Base-by-base conservation (phyloP, 1,140 invertebrate genomes). In the Drosophila ironensis region DNA sequence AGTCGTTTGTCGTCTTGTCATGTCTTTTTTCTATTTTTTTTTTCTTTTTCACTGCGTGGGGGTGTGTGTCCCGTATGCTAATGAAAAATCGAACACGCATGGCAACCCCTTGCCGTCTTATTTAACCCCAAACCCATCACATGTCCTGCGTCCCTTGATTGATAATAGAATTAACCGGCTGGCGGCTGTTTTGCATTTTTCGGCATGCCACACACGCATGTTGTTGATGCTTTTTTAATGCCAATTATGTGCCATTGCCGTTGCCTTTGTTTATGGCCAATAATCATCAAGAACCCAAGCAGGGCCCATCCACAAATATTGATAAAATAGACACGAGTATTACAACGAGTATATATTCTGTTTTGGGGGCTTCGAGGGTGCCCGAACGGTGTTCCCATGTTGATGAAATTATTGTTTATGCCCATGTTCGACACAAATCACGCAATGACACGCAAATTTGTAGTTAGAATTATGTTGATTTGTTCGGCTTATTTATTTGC, bases 61-160 rank as follows among this genome's bases (percentile, higher is more conserved):
- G 40, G 20, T 53, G 48, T 51, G 38, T 53, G 44, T 61, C 53
- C 67, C 47, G 64, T 82, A 84, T 84, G 78, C 80, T 84, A 84
- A 84, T 84, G 78, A 84, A 84, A 84, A 84, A 84, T 84, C 78
- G 80, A 84, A 84, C 78, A 84, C 78, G 78, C 66, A 70, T 70
- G 66, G 30, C 56, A 54, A 30, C 51, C 33, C 33, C 33, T 28
- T 40, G 47, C 42, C 16, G 8, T 27, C 25, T 1, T 7, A 27
- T n/a, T n/a, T 35, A 37, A 42, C 38, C 59, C 47, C 48, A 22
- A 8, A 14, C 14, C 38, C 14, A 12, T 25, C 20, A 11, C 16
- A 52, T 27, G 35, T 68, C 48, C 46, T 16, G 38, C 27, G 46
- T 63, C 66, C 68, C 74, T 82, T 82, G 78, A 82, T 82, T 82